Evolutionary conservation across 2,888 invertebrate genomes (phyloP), one percentile per base, ranked within the genome.

Genomic region (Beris chalybata): DNA sequence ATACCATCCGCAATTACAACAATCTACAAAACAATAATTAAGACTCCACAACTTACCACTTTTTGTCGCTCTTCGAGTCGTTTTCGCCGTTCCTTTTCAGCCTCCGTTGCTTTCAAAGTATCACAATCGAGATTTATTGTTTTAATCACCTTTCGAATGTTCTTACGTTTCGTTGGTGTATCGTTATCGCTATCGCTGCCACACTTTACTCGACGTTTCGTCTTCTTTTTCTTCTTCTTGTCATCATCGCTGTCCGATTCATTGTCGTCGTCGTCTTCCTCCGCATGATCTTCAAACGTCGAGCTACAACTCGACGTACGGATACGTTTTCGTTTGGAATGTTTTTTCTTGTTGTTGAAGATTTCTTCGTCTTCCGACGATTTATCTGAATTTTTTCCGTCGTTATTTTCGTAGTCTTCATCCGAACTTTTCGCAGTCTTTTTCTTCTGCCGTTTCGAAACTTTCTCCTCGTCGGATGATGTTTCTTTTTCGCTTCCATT

Each of bases 61-160:
- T 90, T 90, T 79, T 97, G 96, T 71, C 93, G 88, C 71, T 97
- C 95, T 32, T 88, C 84, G 66, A 99, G 92, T 76, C 99, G 87
- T 72, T 88, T 90, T 56, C 92, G 87, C 43, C 98, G 85, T 74
- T 95, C 94, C 72, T 90, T 90, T 78, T 99, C 99, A 70, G 92
- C 90, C 70, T 90, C 88, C 47, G 93, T 93, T 0, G 98, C 98
- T 76, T 87, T 88, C 77, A 91, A 91, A 0, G 98, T 98, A 54
- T 89, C 88, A 72, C 91, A 88, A 67, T 90, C 88, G 61, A 93
- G 81, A 73, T 90, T 87, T 73, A 88, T 87, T 73, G 83, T 83
- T 71, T 82, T 83, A 66, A 85, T 77, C 66, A 85, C 80, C 75
- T 83, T 85, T 22, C 87, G 81, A 69, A 88, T 86, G 72, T 86